Conservation (phyloP, 2,888 invertebrate species). For the Globia sparganii region DNA sequence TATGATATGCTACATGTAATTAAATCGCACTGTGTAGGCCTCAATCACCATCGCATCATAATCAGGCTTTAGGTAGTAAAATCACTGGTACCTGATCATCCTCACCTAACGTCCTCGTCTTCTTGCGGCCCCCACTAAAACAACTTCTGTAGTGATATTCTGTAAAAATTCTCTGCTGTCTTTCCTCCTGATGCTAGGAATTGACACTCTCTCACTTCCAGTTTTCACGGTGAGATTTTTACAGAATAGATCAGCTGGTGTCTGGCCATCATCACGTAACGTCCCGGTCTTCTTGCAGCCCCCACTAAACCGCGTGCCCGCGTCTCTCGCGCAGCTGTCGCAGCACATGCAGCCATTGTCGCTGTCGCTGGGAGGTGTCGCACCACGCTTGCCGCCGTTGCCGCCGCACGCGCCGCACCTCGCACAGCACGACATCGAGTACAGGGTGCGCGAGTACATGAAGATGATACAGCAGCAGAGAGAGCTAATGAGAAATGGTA, state of each 20-base stretch:
- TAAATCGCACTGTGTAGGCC: background rate
- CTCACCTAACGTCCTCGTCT: background rate
- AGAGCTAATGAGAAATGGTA: constrained; percentile 84
- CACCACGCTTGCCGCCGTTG: constrained; percentile 91
- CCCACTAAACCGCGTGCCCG: constrained; percentile 90
- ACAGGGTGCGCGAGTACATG: constrained; percentile 94
- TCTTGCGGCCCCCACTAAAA: constrained; percentile 86
- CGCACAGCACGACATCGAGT: constrained; percentile 93
- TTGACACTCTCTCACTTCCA: background rate
- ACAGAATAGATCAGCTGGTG: background rate
- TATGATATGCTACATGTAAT: background rate
- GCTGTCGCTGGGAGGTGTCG: constrained; percentile 91
- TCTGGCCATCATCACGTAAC: constrained; percentile 29
- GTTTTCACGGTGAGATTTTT: background rate
- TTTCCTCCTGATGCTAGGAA: background rate
- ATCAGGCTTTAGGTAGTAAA: too few relatives aligned
- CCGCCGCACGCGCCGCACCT: constrained; percentile 90
- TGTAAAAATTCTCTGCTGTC: background rate
- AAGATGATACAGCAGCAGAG: constrained; percentile 92
- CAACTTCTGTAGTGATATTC: constrained; percentile 54
- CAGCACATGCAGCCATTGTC: constrained; percentile 94
- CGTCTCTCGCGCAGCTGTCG: constrained; percentile 87
- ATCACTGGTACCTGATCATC: background rate
- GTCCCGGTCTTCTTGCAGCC: constrained; percentile 76
- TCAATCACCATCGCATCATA: background rate